Conservation (phyloP, 2,797 vertebrate genomes). For the Vultur gryphus region DNA sequence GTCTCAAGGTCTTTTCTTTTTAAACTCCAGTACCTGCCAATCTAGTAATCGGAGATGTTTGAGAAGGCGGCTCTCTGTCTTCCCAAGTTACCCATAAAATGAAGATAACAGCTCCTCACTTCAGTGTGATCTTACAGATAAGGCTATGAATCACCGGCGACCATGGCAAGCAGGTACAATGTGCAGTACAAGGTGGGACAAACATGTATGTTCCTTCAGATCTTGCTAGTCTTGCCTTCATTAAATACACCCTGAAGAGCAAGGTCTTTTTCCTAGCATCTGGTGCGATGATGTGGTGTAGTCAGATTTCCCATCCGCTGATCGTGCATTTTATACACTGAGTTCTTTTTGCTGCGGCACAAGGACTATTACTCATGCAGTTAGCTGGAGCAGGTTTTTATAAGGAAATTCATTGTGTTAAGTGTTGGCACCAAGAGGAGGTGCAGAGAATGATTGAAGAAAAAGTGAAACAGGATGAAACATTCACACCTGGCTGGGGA, state of each 20-base stretch:
- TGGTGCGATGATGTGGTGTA: background rate
- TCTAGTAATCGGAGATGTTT: background rate
- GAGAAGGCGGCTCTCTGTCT: background rate
- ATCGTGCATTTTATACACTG: rapidly evolving
- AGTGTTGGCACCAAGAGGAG: background rate
- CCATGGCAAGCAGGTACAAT: background rate
- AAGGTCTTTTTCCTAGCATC: background rate
- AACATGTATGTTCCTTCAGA: background rate
- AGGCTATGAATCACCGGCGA: background rate
- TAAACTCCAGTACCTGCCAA: background rate
- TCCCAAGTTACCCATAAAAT: background rate
- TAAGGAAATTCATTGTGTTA: background rate
- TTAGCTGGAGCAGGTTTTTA: background rate
- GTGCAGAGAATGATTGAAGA: background rate
- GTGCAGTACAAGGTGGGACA: background rate
- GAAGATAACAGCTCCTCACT: background rate
- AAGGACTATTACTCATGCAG: background rate
- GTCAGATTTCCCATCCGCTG: background rate
- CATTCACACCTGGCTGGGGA: background rate
- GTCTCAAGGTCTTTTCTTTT: background rate
- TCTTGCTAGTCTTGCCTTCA: background rate
- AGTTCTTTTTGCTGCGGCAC: background rate
- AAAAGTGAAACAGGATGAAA: background rate
- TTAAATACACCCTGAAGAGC: background rate
- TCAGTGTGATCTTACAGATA: background rate